Base-by-base conservation (phyloP, 2,888 invertebrate species). In the Pandemis heparana region DNA sequence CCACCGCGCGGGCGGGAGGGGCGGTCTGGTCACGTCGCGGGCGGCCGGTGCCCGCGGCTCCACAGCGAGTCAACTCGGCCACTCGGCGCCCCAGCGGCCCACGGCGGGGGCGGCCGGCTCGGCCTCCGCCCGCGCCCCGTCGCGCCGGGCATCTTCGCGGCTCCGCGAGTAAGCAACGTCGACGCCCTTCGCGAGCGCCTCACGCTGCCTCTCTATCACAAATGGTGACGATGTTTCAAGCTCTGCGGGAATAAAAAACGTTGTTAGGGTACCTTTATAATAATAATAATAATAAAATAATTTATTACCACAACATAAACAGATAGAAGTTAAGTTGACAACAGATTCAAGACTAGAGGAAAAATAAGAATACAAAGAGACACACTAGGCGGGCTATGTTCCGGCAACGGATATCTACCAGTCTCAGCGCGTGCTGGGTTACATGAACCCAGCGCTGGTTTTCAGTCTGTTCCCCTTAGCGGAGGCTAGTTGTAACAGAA, bases 41-140 rank as follows among this genome's bases (percentile, higher is more conserved):
- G 71, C 74, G 77, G 79, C 81, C 83, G 79, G 85, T 88, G 84
- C 87, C 82, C 82, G 79, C 80, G 85, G 85, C 74, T 80, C 89
- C 94, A 95, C 94, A 96, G 96, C 97, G 98, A 98, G 98, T 98
- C 98, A 98, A 98, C 98, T 98, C 95, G 98, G 98, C 98, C 98
- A 98, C 95, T 98, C 98, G 95, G 97, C 96, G 92, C 98, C 98
- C 98, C 98, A 98, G 83, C 98, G 97, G 89, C 97, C 97, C 89
- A 97, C 97, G 89, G 96, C 96, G 94, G 97, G 97, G 94, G 96
- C 86, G 77, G 86, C 86, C 85, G 92, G 87, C 92, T 95, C 95
- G 85, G 94, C 95, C 91, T 94, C 95, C 90, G 94, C 93, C 84
- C 85, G 87, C 79, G 84, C 85, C 81, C 89, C 83, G 89, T 81